Conservation (phyloP, 2,888 invertebrate genomes). For the Eudasyphora cyanicolor region DNA sequence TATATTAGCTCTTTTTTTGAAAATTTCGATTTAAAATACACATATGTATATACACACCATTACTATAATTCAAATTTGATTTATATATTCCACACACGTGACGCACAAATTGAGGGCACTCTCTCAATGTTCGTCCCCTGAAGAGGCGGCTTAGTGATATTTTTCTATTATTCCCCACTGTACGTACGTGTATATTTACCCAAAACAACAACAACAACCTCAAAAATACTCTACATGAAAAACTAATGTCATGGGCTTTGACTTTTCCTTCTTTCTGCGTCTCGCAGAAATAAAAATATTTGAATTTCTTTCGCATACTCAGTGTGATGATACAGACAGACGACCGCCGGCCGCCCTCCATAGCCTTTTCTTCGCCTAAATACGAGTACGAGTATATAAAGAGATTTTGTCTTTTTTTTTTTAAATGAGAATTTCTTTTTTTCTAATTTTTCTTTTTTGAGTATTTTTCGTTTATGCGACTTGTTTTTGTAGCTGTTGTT, state of each 20-base stretch:
- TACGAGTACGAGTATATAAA: background rate
- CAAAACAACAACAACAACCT: constrained; percentile 2
- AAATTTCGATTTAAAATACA: no score
- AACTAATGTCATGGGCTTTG: constrained; percentile 31
- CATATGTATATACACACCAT: no score
- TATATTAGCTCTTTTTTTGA: no score
- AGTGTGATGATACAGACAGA: background rate
- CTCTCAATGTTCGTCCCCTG: no score
- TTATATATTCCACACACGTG: no score
- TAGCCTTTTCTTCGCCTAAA: background rate
- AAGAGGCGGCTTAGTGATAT: no score
- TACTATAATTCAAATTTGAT: no score
- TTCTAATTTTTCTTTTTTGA: background rate
- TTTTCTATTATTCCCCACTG: background rate
- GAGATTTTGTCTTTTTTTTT: constrained; percentile 2
- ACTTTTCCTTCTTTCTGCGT: constrained; percentile 1
- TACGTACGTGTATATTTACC: background rate
- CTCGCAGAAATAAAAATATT: constrained; percentile 6
- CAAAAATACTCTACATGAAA: no score
- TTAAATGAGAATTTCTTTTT: background rate
- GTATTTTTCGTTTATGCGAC: background rate
- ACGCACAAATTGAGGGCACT: no score
- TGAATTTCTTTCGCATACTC: background rate
- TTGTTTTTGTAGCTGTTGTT: background rate
- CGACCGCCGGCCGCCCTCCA: background rate